Evolutionary conservation across 2,797 vertebrate genomes (phyloP).

Genomic region (Tangara arthus): DNA sequence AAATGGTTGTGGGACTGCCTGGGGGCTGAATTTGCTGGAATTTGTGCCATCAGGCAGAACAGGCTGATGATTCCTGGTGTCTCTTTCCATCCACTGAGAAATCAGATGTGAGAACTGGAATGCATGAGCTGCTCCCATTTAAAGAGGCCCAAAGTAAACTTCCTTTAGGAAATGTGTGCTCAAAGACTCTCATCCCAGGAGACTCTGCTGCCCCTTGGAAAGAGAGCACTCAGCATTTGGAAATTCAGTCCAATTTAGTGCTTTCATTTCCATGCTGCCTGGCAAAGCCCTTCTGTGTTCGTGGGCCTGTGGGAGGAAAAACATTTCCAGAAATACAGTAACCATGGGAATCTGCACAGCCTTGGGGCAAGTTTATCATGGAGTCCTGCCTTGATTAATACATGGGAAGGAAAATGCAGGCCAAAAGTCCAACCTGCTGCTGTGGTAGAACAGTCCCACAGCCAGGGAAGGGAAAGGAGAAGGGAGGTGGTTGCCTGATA

Average conservation of each 20-base stretch:
- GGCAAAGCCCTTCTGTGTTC: background rate
- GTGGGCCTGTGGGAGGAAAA: background rate
- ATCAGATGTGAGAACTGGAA: background rate
- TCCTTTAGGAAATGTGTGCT: constrained; percentile 30
- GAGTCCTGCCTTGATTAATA: constrained; percentile 20
- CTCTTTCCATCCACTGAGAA: background rate
- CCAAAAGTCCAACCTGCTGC: background rate
- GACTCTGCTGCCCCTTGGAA: background rate
- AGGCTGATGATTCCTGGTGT: background rate
- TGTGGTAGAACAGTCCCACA: background rate
- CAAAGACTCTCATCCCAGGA: background rate
- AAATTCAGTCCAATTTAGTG: background rate
- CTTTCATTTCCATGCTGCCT: background rate
- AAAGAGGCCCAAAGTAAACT: constrained; percentile 44
- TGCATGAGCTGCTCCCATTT: background rate
- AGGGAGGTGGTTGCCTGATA: background rate
- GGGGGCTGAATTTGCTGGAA: background rate
- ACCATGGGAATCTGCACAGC: background rate
- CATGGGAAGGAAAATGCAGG: background rate
- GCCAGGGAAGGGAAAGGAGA: background rate
- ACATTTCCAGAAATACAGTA: background rate
- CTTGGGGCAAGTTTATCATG: background rate
- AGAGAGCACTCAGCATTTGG: background rate
- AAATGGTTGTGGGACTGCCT: background rate
- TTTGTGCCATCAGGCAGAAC: background rate